A percentile compares a stretch with the other conserved stretches of the same genome.
phyloP scores from a whole-genome alignment of 2,113 vertebrate species.

The Pollachius pollachius region DNA sequence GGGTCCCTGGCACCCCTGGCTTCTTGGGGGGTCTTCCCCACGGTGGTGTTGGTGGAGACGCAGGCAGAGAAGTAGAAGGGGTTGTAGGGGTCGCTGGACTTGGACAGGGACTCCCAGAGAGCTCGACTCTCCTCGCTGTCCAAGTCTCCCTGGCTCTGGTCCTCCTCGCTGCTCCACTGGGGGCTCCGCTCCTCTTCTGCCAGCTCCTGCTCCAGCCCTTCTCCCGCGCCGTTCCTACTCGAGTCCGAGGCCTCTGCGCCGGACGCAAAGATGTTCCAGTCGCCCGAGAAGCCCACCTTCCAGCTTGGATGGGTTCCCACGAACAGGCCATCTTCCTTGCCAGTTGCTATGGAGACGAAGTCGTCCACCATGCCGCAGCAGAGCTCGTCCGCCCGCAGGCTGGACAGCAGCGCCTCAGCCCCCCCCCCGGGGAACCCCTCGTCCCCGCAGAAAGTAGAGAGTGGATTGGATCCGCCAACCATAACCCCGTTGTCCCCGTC shows the following conservation, averaged over 20 bases:
- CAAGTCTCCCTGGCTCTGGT: conserved; percentile 44
- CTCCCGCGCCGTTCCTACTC: conserved; percentile 25
- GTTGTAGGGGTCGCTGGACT: conserved; percentile 63
- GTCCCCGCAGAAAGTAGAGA: conserved; percentile 64
- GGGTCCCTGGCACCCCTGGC: neutral
- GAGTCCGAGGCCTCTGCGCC: conserved; percentile 38
- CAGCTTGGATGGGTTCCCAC: conserved; percentile 62
- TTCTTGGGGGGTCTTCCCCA: conserved; percentile 29
- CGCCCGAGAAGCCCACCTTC: conserved; percentile 63
- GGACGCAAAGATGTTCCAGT: conserved; percentile 71
- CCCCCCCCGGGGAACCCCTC: conserved; percentile 57
- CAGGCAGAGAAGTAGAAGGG: conserved; percentile 70
- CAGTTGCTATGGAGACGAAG: conserved; percentile 60
- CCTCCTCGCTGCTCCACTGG: conserved; percentile 63
- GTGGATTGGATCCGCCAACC: conserved; percentile 55
- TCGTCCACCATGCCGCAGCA: conserved; percentile 73
- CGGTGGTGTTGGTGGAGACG: conserved; percentile 48
- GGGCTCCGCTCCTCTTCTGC: conserved; percentile 51
- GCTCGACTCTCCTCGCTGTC: conserved; percentile 56
- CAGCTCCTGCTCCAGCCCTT: conserved; percentile 26
- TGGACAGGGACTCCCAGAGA: conserved; percentile 66
- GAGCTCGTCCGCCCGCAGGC: conserved; percentile 66
- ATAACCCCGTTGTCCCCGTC: conserved; percentile 64
- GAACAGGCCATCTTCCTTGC: conserved; percentile 57
- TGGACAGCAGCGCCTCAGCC: conserved; percentile 70